Conservation (phyloP, 2,797 vertebrate species). For the Telmatherina bonti region DNA sequence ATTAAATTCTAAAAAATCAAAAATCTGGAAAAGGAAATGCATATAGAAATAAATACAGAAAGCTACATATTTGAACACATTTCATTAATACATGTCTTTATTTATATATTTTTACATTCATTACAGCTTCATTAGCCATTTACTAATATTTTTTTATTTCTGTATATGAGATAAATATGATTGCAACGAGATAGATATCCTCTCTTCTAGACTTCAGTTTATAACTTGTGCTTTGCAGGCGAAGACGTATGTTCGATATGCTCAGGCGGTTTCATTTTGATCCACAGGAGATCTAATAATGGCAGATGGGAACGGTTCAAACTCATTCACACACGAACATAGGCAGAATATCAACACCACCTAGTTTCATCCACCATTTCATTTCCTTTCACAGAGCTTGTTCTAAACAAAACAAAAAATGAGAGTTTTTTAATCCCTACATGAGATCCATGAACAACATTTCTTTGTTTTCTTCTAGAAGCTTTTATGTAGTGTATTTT, state of each 20-base stretch:
- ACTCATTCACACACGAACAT: slow-evolving; percentile 39
- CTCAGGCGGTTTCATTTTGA: slow-evolving; percentile 41
- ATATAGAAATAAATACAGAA: no score
- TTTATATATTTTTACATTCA: neutral
- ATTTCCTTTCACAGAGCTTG: slow-evolving; percentile 14
- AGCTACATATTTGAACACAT: no score
- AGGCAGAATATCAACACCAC: slow-evolving; percentile 41
- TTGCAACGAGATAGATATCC: neutral
- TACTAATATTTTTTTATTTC: no score
- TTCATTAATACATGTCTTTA: no score
- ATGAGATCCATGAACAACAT: neutral
- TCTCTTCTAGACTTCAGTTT: no score
- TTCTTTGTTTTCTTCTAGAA: neutral
- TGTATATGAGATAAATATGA: neutral
- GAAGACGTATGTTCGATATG: neutral
- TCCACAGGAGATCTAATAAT: slow-evolving; percentile 54
- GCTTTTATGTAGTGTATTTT: slow-evolving; percentile 15
- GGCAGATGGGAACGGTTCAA: slow-evolving; percentile 44
- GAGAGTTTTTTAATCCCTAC: neutral
- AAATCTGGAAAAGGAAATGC: no score
- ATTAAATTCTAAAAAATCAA: no score
- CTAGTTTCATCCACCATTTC: slow-evolving; percentile 36
- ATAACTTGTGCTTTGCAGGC: no score
- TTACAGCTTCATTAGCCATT: no score
- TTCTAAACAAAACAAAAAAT: neutral